phyloP scores from a whole-genome alignment of 1,140 invertebrate species.

The Diachasmimorpha longicaudata region DNA sequence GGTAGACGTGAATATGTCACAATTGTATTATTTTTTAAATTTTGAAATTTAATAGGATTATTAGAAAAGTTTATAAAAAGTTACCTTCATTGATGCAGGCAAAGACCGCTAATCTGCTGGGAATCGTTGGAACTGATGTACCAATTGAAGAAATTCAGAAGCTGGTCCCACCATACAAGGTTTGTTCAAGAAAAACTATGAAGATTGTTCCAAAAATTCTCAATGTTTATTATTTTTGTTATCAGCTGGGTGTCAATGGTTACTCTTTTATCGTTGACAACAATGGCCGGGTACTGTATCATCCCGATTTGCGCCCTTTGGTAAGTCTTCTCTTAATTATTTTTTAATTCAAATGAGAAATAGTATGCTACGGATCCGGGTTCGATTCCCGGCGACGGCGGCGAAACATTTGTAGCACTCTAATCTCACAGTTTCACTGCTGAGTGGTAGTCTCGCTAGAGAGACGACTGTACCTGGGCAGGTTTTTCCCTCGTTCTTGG shows the following conservation, averaged over 20 bases:
- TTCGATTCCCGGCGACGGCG: background rate
- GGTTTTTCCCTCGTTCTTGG: too few relatives aligned
- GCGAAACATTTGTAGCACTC: too few relatives aligned
- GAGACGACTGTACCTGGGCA: too few relatives aligned
- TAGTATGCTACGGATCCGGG: too few relatives aligned
- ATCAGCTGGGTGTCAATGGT: conserved; percentile 91
- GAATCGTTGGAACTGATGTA: conserved; percentile 93
- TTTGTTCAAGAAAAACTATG: conserved; percentile 56
- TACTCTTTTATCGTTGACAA: conserved; percentile 97
- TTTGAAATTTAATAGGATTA: too few relatives aligned
- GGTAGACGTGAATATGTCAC: too few relatives aligned
- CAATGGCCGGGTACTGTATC: conserved; percentile 95
- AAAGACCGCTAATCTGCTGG: conserved; percentile 85
- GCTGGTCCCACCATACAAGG: conserved; percentile 89
- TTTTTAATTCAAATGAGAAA: background rate
- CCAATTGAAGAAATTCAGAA: conserved; percentile 91
- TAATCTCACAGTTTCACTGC: too few relatives aligned
- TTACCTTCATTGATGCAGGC: conserved; percentile 64
- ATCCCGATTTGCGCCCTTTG: conserved; percentile 94
- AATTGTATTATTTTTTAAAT: too few relatives aligned
- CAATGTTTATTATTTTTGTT: conserved; percentile 22
- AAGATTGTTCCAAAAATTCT: background rate
- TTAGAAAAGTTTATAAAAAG: too few relatives aligned
- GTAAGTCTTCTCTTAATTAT: conserved; percentile 64
- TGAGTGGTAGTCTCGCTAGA: too few relatives aligned